Evolutionary conservation across 2,888 invertebrate species (phyloP).

Genomic region (Mythimna pallens): DNA sequence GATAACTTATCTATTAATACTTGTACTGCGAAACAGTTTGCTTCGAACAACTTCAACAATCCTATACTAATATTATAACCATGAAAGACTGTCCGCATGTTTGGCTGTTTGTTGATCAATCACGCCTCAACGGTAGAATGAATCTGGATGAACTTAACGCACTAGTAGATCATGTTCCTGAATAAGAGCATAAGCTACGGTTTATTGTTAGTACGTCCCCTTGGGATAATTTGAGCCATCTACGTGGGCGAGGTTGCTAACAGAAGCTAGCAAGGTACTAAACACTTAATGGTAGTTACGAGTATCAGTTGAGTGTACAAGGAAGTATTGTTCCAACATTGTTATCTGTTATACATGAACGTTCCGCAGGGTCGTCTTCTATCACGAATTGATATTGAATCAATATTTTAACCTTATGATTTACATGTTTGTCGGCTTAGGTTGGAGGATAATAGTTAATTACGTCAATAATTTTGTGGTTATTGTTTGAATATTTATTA

Average conservation of each 20-base stretch:
- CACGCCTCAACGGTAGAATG: neutral
- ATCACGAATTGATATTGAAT: constrained; percentile 59
- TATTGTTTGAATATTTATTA: neutral
- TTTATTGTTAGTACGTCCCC: neutral
- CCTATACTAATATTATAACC: constrained; percentile 11
- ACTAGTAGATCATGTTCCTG: neutral
- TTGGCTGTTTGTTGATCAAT: neutral
- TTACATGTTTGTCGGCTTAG: constrained; percentile 17
- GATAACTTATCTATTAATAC: constrained; percentile 78
- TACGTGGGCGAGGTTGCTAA: neutral
- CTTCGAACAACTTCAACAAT: neutral
- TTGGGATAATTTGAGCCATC: neutral
- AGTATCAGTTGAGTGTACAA: constrained; percentile 58
- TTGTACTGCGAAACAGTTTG: constrained; percentile 69
- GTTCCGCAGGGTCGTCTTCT: constrained; percentile 60
- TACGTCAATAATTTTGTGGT: constrained; percentile 14
- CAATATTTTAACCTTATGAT: constrained; percentile 48
- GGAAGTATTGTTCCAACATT: constrained; percentile 65
- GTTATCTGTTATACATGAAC: constrained; percentile 60
- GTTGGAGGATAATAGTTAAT: constrained; percentile 31
- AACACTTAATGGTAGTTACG: constrained; percentile 48
- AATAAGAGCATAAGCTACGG: neutral
- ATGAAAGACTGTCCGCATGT: neutral
- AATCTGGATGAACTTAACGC: neutral
- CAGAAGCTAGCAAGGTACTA: constrained; percentile 27